Conservation (phyloP, 2,888 invertebrate species). For the Taenaris catops region DNA sequence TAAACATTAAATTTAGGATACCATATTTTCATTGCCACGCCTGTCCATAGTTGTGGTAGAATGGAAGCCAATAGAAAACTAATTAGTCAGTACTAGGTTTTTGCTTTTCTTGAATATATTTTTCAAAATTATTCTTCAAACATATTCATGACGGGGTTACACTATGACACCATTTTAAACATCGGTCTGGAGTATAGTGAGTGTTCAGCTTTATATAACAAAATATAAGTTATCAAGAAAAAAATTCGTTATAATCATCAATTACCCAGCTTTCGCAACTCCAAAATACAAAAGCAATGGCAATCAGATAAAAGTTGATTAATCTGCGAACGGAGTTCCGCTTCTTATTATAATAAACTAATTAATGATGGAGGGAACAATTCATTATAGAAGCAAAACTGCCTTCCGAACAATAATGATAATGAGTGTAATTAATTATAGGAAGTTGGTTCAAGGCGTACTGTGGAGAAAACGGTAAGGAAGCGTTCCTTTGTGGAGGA, state of each 20-base stretch:
- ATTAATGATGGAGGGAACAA: slow-evolving; percentile 78
- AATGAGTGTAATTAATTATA: slow-evolving; percentile 80
- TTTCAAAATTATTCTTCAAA: too few relatives aligned
- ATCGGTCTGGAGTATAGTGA: too few relatives aligned
- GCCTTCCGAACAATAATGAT: slow-evolving; percentile 80
- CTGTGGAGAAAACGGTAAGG: slow-evolving; percentile 36
- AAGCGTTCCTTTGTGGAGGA: not conserved
- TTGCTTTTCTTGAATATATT: too few relatives aligned
- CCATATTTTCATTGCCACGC: too few relatives aligned
- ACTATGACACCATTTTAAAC: too few relatives aligned
- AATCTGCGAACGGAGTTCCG: slow-evolving; percentile 68
- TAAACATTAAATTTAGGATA: too few relatives aligned
- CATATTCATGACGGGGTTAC: too few relatives aligned
- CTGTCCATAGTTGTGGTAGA: too few relatives aligned
- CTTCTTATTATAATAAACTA: slow-evolving; percentile 79
- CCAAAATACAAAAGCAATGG: slow-evolving; percentile 47
- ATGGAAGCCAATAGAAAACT: too few relatives aligned
- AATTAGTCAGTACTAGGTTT: too few relatives aligned
- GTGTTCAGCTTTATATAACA: too few relatives aligned
- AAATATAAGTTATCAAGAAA: not conserved
- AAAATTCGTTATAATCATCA: slow-evolving; percentile 15
- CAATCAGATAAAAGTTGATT: slow-evolving; percentile 76
- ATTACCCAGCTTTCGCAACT: slow-evolving; percentile 23
- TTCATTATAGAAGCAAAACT: slow-evolving; percentile 79
- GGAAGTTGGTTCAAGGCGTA: slow-evolving; percentile 76